These are phyloP conservation scores for Phymatocera aterrima DNA, from an alignment of 2,888 invertebrate species.

Conservation along the genomic window DNA sequence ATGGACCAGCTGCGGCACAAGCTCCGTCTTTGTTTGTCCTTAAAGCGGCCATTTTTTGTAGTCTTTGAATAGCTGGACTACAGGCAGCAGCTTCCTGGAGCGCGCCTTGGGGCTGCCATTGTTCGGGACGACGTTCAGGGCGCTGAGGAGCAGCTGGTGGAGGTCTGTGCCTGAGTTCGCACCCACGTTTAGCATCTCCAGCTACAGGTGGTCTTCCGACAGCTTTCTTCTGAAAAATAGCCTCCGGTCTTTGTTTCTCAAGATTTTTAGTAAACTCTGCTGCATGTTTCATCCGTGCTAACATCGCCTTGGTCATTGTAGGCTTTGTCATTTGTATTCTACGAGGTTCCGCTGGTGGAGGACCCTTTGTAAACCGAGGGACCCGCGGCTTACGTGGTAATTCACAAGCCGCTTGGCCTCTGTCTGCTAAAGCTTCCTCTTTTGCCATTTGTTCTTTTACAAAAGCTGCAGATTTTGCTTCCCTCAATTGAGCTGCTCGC, in stretches of 20 bases:
- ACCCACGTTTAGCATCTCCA: constrained; percentile 55
- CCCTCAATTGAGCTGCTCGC: constrained; percentile 58
- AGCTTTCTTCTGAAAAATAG: constrained; percentile 51
- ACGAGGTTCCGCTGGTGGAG: constrained; percentile 57
- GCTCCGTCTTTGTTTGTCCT: constrained; percentile 9
- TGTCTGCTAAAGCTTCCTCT: neutral
- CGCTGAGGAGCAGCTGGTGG: neutral
- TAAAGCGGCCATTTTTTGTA: neutral
- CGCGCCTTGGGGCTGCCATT: constrained; percentile 13
- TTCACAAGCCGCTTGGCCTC: neutral
- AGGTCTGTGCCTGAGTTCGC: constrained; percentile 30
- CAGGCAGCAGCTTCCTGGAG: constrained; percentile 18
- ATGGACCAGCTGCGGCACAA: constrained; percentile 37
- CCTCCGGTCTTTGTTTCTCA: constrained; percentile 46
- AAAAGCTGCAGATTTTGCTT: constrained; percentile 57
- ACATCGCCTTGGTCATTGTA: constrained; percentile 64
- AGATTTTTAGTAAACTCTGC: constrained; percentile 55
- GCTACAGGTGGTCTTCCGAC: constrained; percentile 54
- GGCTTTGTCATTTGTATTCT: constrained; percentile 63
- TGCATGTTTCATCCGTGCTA: constrained; percentile 61
- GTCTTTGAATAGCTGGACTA: neutral
- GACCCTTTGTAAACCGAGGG: constrained; percentile 41
- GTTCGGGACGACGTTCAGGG: neutral
- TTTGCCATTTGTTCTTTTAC: constrained; percentile 51
- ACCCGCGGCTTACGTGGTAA: constrained; percentile 31